Evolutionary conservation across 1,140 invertebrate species (phyloP).

Genomic region (Sesamia nonagrioides): DNA sequence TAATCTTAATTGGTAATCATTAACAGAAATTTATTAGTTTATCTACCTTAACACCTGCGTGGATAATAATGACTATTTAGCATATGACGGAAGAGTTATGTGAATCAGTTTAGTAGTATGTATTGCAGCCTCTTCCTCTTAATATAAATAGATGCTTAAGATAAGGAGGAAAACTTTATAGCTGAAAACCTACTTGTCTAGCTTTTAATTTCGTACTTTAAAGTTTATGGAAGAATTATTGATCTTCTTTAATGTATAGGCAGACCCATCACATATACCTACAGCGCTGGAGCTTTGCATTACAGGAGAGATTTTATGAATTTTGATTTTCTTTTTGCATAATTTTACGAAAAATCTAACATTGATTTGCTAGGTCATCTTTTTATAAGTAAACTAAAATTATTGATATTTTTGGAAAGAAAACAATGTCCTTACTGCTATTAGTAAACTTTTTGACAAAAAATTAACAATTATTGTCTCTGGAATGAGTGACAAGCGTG

Average conservation of each 20-base stretch:
- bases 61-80: conserved; percentile 17
- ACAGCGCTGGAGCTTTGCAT: too few species aligned
- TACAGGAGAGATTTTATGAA: too few species aligned
- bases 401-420: background rate
- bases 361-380: background rate
- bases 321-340: too few species aligned
- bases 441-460: conserved; percentile 30
- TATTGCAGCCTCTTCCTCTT: conserved; percentile 42
- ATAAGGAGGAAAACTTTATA: too few species aligned
- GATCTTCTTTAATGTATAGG: too few species aligned
- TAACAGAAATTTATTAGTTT: conserved; percentile 2
- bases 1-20: background rate
- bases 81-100: conserved; percentile 20
- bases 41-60: background rate
- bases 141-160: background rate
- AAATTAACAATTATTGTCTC: conserved; percentile 20
- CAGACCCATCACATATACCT: too few species aligned
- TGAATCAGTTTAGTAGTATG: conserved; percentile 35
- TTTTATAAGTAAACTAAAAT: too few species aligned
- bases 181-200: too few species aligned
- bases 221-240: too few species aligned
- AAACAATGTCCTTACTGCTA: background rate
- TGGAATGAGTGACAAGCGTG: conserved; percentile 33
- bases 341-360: too few species aligned
- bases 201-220: too few species aligned